Base-by-base conservation (phyloP, 1,140 invertebrate species). In the Zaprionus lachaisei region DNA sequence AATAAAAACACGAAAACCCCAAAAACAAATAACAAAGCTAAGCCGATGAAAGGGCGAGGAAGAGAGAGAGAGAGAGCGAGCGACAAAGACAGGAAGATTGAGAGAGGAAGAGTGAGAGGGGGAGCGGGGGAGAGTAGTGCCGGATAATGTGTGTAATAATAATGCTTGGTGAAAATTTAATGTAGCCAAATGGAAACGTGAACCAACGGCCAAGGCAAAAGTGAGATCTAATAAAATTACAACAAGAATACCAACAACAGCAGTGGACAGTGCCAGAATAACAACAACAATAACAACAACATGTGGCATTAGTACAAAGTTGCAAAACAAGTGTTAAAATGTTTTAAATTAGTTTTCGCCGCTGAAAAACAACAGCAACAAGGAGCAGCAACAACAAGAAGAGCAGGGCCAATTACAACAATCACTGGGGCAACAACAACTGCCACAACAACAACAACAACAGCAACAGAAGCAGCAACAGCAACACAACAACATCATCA, bases 291-390 rank as follows among this genome's bases (percentile, higher is more conserved):
- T 51, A 72, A 44, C 20, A 72, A 28, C 51, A 58, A 41, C 63
- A 56, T 34, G 26, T 64, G 66, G 51, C 57, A 83, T 9, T 41
- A 58, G 55, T 28, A 54, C 63, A 56, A 62, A 20, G 61, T 65
- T 60, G 31, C 60, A 26, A 78, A 90, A 89, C 85, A 90, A 85
- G 85, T 90, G 85, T 85, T 90, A 85, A 90, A 89, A 90, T 90
- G 79, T 85, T 90, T 90, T 75, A 90, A 90, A 90, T 90, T 89
- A 89, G 85, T 89, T 89, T 89, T 90, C 31, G 64, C 71, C 60
- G 66, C 67, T 72, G 80, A 47, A 57, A 79, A 47, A 71, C 47
- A 71, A 57, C 69, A 66, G 44, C 58, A 72, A 58, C 26, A 58
- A 1, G 41, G 41, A 7, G 57, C 37, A 24, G 15, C 31, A 66